Base-by-base conservation (phyloP, 2,113 vertebrate species). In the Pygoscelis adeliae region DNA sequence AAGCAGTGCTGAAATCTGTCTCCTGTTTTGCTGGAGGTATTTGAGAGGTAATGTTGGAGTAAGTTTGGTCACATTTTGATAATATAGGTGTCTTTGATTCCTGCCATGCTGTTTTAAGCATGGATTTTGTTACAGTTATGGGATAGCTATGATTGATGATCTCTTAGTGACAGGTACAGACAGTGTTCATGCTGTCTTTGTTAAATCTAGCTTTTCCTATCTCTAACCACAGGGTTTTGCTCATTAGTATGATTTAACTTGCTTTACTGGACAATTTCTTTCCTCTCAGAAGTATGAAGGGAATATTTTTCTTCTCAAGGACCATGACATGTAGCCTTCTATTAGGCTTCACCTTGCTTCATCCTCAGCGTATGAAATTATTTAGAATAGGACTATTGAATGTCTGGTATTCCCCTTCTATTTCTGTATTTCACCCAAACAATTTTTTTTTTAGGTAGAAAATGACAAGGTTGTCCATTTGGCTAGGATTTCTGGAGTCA, bases 21-120 rank as follows among this genome's bases (percentile, higher is more conserved):
- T 95, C 16, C 44, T 86, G n/a, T 63, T 91, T 84, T 72, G 10
- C 69, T 78, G 56, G 16, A 82, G 27, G 9, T 40, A 93, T 79
- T 93, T 83, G 19, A 81, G 56, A 93, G 25, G 65, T 63, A 86
- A 74, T 12, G 36, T 18, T 49, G 40, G 46, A 71, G 15, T 84
- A 87, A 3, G 0, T 83, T 86, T 44, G 66, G 73, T 82, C 42
- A 42, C 40, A 50, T 94, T 94, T 95, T 96, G 86, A 85, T 91
- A 96, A 87, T 65, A 52, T 22, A 82, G 36, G 89, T 76, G 80
- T 92, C 34, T 83, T 73, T 92, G 83, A 94, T 89, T 89, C 32
- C 83, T 95, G 83, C 40, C 83, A 87, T 82, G 56, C 5, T 87
- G 5, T 36, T 93, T 91, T 58, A 72, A 95, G 56, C 27, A 61